A percentile compares a stretch with the other conserved stretches of the same genome.
These are phyloP conservation scores for Sus cebifrons DNA, from an alignment of 2,797 vertebrate genomes.

Conservation along the genomic window DNA sequence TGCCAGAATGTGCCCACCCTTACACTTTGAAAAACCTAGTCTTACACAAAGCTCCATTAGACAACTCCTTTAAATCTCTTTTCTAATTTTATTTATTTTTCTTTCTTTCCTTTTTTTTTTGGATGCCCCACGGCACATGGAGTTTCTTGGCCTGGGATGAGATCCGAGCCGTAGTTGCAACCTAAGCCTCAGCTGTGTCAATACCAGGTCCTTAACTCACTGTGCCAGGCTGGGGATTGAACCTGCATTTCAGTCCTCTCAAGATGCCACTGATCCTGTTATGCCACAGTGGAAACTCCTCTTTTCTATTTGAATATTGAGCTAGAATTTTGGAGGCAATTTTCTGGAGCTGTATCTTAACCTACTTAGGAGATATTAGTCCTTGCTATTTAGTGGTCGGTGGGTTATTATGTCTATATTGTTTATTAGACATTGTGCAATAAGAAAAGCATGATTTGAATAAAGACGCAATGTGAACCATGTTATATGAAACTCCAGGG, in stretches of 20 bases:
- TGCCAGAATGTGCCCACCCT: not conserved
- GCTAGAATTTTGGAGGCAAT: constrained; percentile 66
- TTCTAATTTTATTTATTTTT: not conserved
- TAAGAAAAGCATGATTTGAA: not conserved
- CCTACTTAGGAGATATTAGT: not conserved
- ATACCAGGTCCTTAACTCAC: too few relatives aligned
- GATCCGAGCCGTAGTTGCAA: too few relatives aligned
- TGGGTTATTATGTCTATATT: not conserved
- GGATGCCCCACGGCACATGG: too few relatives aligned
- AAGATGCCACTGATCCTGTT: too few relatives aligned
- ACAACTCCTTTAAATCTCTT: constrained; percentile 57
- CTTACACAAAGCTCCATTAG: not conserved
- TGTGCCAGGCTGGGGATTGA: too few relatives aligned
- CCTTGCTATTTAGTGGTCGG: not conserved
- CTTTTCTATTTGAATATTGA: constrained; percentile 62
- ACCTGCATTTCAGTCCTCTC: too few relatives aligned
- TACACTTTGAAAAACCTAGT: not conserved
- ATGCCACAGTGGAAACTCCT: not conserved
- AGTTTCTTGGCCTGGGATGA: too few relatives aligned
- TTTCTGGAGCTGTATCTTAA: constrained; percentile 12
- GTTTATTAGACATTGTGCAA: not conserved
- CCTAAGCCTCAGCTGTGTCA: too few relatives aligned
- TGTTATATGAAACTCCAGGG: not conserved
- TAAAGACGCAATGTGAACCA: not conserved
- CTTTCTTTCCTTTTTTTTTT: too few relatives aligned